phyloP scores from a whole-genome alignment of 2,888 invertebrate genomes.

The Boloria selene region DNA sequence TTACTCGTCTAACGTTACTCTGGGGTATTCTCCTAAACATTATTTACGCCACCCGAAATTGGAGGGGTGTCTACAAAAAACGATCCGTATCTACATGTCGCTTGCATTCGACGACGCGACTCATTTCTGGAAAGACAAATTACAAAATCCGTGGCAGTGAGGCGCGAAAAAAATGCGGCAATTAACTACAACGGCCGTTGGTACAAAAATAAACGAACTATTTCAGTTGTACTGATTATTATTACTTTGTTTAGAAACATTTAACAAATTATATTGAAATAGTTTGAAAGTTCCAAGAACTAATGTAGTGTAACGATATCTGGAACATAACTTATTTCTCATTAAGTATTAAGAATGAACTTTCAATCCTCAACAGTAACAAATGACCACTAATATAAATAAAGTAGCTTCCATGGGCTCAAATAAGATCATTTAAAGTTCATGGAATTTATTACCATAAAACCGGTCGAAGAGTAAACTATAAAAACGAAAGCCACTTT shows the following conservation, averaged over 20 bases:
- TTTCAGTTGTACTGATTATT: slow-evolving; percentile 50
- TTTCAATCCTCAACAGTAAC: slow-evolving; percentile 58
- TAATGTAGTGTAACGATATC: slow-evolving; percentile 34
- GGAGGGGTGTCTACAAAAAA: slow-evolving; percentile 68
- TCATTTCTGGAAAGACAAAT: slow-evolving; percentile 82
- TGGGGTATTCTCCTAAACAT: slow-evolving; percentile 75
- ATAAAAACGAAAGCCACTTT: slow-evolving; percentile 69
- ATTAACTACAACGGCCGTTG: slow-evolving; percentile 68
- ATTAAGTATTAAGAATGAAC: slow-evolving; percentile 50
- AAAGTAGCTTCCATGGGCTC: slow-evolving; percentile 59
- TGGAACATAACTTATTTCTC: slow-evolving; percentile 41
- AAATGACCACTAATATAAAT: slow-evolving; percentile 69
- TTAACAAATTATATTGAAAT: slow-evolving; percentile 23
- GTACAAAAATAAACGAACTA: slow-evolving; percentile 70
- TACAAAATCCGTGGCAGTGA: slow-evolving; percentile 74
- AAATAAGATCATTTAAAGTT: slow-evolving; percentile 62
- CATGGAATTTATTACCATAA: slow-evolving; percentile 63
- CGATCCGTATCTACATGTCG: slow-evolving; percentile 72
- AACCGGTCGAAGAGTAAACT: slow-evolving; percentile 70
- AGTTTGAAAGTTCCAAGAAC: slow-evolving; percentile 39
- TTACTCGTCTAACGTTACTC: slow-evolving; percentile 80
- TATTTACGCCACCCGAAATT: slow-evolving; percentile 76
- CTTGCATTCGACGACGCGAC: slow-evolving; percentile 79
- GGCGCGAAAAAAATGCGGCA: slow-evolving; percentile 78
- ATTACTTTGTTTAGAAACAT: slow-evolving; percentile 15